Evolutionary conservation across 2,888 invertebrate species (phyloP).

Genomic region (Graphium colonna): DNA sequence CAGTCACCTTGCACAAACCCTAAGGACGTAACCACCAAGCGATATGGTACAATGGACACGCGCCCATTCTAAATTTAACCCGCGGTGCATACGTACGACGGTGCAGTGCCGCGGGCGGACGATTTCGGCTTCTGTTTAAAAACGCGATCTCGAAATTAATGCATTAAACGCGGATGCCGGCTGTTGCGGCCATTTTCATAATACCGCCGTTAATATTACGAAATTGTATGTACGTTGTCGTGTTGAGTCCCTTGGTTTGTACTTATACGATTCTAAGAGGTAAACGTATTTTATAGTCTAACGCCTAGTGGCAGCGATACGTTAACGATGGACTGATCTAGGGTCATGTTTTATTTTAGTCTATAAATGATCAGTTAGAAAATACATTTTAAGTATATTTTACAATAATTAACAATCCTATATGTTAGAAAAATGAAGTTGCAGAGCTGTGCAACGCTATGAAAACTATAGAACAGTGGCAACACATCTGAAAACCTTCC

Average conservation of each 20-base stretch:
- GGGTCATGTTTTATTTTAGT: too few species aligned
- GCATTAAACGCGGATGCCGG: conserved; percentile 43
- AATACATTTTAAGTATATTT: too few species aligned
- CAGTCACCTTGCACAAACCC: too few species aligned
- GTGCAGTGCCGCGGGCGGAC: conserved; percentile 59
- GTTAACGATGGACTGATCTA: too few species aligned
- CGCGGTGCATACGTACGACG: conserved; percentile 48
- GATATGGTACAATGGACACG: conserved; percentile 32
- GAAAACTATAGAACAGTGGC: too few species aligned
- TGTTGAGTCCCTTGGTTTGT: not conserved
- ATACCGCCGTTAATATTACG: conserved; percentile 35
- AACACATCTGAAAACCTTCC: too few species aligned
- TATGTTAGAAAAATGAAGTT: too few species aligned
- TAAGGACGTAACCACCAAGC: not conserved
- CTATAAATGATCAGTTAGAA: too few species aligned
- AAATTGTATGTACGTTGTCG: conserved; percentile 13
- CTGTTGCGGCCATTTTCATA: conserved; percentile 27
- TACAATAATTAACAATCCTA: too few species aligned
- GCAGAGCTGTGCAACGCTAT: too few species aligned
- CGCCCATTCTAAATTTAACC: conserved; percentile 35
- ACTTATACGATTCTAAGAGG: not conserved
- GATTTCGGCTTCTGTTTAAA: conserved; percentile 74
- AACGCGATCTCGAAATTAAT: conserved; percentile 62
- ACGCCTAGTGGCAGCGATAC: too few species aligned
- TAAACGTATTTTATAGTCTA: not conserved